Conservation (phyloP, 2,113 vertebrate species). For the Phrynosoma platyrhinos region DNA sequence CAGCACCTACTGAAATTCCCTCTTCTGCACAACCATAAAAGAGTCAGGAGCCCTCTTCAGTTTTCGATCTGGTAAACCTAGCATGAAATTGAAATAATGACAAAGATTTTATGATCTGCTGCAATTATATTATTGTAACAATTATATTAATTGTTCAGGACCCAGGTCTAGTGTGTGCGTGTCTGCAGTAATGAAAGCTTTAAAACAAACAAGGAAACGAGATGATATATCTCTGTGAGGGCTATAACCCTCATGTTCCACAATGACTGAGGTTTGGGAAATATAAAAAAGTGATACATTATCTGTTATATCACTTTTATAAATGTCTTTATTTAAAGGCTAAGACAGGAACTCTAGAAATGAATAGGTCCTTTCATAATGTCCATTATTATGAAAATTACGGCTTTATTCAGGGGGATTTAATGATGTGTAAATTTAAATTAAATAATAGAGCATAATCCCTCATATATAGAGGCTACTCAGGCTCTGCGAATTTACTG, state of each 20-base stretch:
- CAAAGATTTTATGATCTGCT: neutral
- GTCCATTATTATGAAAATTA: constrained; percentile 17
- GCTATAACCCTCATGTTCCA: neutral
- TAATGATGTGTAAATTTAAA: constrained; percentile 36
- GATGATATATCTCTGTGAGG: neutral
- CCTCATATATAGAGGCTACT: constrained; percentile 2
- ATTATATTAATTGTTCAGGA: too few species aligned
- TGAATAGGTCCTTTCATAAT: constrained; percentile 6
- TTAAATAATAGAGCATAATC: constrained; percentile 35
- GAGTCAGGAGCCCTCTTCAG: too few species aligned
- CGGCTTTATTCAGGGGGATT: constrained; percentile 15
- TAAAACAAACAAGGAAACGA: neutral
- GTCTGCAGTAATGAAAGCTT: too few species aligned
- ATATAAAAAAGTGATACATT: neutral
- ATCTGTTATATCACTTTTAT: neutral
- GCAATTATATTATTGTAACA: too few species aligned
- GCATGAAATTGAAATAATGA: too few species aligned
- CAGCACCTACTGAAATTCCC: too few species aligned
- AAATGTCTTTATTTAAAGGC: neutral
- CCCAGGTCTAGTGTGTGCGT: too few species aligned
- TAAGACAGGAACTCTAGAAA: neutral
- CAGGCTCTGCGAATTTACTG: constrained; percentile 14
- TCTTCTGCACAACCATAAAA: too few species aligned
- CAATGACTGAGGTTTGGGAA: neutral
- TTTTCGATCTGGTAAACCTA: too few species aligned